Base-by-base conservation (phyloP, 2,797 vertebrate species). In the Toxotes lorentzi region DNA sequence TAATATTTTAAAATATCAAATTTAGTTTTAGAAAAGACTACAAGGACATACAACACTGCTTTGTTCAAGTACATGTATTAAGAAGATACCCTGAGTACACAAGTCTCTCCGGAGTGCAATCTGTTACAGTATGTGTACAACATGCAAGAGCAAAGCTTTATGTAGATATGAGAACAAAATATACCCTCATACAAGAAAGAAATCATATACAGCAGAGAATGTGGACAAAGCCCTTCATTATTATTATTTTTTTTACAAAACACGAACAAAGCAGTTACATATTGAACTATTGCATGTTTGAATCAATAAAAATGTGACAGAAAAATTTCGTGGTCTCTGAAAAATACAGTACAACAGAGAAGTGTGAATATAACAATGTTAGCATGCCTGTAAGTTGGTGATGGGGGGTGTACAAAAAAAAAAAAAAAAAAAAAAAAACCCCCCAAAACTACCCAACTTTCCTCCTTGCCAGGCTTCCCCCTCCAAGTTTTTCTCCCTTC, bases 21-120 rank as follows among this genome's bases (percentile, higher is more conserved):
- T 0, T 5, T 41, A 43, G 16, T 32, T 12, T 51, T 51, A 68
- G 30, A 83, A 72, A 83, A 59, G 14, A 54, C 19, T 50, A 30
- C 35, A 16, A 70, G 13, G 48, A 45, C 3, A 76, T 35, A 59
- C 73, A 75, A 78, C 10, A 57, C 16, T 38, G 53, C 16, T 65
- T 67, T 82, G 58, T 82, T 68, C 16, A 73, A 60, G 47, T 54
- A 64, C 50, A 68, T 7, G 60, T 58, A 81, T 50, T 38, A 32
- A 50, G 41, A 85, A 61, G 35, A 73, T 79, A 77, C 8, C 21
- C 16, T 23, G 34, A 58, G 45, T 47, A 51, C 48, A 75, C 45
- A 67, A 57, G 45, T 78, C 23, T 70, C 64, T 75, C 54, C 70
- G 32, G 54, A 85, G 83, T 89, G 89, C 88, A 89, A 68, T 86